Evolutionary conservation across 2,888 invertebrate species (phyloP).

Genomic region (Pogonocherus hispidulus): DNA sequence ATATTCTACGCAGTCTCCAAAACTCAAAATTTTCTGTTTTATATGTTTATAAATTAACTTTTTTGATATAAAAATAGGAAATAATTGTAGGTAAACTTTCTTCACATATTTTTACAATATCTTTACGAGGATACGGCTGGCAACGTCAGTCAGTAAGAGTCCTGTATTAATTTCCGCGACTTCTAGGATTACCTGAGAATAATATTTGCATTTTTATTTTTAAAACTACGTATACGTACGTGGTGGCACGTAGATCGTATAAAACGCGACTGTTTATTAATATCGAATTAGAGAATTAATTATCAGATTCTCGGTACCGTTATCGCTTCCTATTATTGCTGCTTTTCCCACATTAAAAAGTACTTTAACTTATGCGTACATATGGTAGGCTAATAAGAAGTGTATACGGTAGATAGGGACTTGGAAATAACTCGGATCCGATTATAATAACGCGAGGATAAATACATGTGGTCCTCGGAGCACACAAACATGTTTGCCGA

Average conservation of each 20-base stretch:
- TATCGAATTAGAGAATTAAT: slow-evolving; percentile 12
- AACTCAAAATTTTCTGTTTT: too few relatives aligned
- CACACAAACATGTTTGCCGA: too few relatives aligned
- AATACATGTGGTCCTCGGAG: background rate
- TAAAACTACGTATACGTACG: background rate
- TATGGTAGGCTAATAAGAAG: slow-evolving; percentile 13
- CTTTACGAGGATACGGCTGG: too few relatives aligned
- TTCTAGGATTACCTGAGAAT: too few relatives aligned
- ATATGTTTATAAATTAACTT: too few relatives aligned
- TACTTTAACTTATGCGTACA: slow-evolving; percentile 11
- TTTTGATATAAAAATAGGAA: too few relatives aligned
- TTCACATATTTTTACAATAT: too few relatives aligned
- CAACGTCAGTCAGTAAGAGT: too few relatives aligned
- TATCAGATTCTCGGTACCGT: slow-evolving; percentile 20
- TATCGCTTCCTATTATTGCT: background rate
- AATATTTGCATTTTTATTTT: background rate
- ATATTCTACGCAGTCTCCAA: too few relatives aligned
- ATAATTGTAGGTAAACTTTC: too few relatives aligned
- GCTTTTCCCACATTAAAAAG: slow-evolving; percentile 27
- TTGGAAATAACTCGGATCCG: slow-evolving; percentile 7
- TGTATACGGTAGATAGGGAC: slow-evolving; percentile 16
- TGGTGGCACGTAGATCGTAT: slow-evolving; percentile 6
- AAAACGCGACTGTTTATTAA: slow-evolving; percentile 1
- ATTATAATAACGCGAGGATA: slow-evolving; percentile 4
- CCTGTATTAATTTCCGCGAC: too few relatives aligned